Conservation (phyloP, 2,113 vertebrate species). For the Chroicocephalus ridibundus region DNA sequence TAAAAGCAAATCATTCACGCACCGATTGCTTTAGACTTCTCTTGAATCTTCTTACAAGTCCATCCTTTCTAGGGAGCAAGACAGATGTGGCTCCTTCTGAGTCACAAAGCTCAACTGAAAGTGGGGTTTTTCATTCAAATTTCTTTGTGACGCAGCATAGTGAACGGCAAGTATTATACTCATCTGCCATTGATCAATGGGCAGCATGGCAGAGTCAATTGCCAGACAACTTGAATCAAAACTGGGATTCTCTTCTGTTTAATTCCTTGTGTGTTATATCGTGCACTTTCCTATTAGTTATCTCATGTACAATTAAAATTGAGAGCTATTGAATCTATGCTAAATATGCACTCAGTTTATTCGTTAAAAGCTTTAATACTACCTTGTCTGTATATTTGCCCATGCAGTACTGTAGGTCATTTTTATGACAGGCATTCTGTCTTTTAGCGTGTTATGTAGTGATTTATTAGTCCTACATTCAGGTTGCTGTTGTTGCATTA, state of each 20-base stretch:
- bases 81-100: not conserved
- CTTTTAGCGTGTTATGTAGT: not conserved
- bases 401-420: not conserved
- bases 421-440: not conserved
- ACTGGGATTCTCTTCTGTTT: not conserved
- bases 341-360: not conserved
- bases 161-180: not conserved
- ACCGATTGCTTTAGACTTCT: not conserved
- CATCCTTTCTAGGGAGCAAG: not conserved
- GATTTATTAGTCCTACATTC: not conserved
- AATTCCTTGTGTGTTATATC: not conserved
- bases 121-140: not conserved
- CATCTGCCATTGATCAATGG: accelerated
- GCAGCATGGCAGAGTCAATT: not conserved
- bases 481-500: not conserved
- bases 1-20: not conserved
- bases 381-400: not conserved
- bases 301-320: not conserved
- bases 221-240: not conserved
- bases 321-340: not conserved
- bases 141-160: not conserved
- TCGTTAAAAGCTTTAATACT: not conserved
- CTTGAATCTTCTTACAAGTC: not conserved
- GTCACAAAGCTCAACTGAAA: not conserved
- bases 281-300: not conserved